A percentile compares a stretch with the other conserved stretches of the same genome.
Evolutionary conservation across 2,113 vertebrate species (phyloP).

Genomic region (Oryzias woworae): DNA sequence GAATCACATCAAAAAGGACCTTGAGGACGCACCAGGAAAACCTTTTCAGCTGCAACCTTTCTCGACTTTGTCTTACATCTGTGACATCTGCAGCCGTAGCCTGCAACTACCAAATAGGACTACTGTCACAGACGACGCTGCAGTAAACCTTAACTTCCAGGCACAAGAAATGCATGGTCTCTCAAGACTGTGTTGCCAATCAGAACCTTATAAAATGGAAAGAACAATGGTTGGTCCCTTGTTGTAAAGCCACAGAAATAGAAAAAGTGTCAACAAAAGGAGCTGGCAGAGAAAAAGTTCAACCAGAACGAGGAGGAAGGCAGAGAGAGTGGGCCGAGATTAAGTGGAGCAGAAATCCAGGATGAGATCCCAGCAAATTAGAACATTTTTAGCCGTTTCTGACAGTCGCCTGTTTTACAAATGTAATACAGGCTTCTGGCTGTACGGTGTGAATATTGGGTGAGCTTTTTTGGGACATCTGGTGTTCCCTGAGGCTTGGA

Average conservation of each 20-base stretch:
- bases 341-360: conserved; percentile 39
- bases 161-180: too few relatives aligned
- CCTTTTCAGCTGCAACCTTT: too few relatives aligned
- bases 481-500: conserved; percentile 42
- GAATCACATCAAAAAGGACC: too few relatives aligned
- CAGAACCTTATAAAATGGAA: too few relatives aligned
- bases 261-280: conserved; percentile 3
- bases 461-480: conserved; percentile 57
- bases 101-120: too few relatives aligned
- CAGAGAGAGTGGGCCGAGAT: conserved; percentile 35
- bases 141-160: too few relatives aligned
- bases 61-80: too few relatives aligned
- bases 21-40: too few relatives aligned
- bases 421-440: conserved; percentile 32
- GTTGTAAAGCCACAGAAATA: conserved; percentile 21
- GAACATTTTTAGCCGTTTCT: conserved; percentile 49
- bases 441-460: conserved; percentile 42
- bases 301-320: conserved; percentile 43
- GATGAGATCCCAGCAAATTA: conserved; percentile 57
- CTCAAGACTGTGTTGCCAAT: too few relatives aligned
- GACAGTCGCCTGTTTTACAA: conserved; percentile 50
- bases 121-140: too few relatives aligned
- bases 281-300: conserved; percentile 35
- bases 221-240: background rate
- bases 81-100: too few relatives aligned